Evolutionary conservation across 2,113 vertebrate species (phyloP).

Genomic region (Cyprinodon tularosa): DNA sequence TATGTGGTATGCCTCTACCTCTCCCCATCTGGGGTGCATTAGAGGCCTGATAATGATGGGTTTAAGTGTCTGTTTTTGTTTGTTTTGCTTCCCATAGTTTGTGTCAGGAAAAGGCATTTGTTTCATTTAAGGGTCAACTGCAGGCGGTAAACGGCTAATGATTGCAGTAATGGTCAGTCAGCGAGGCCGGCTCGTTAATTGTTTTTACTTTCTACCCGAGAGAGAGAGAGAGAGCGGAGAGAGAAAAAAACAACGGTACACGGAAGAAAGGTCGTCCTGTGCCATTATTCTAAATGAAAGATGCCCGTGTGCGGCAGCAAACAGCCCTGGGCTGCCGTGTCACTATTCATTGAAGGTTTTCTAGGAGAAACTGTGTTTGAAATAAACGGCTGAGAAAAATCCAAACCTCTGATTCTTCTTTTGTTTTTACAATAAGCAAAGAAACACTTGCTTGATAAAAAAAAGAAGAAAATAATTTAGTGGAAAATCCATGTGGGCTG

Average conservation of each 20-base stretch:
- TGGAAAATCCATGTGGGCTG: neutral
- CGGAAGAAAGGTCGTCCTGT: neutral
- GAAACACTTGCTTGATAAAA: neutral
- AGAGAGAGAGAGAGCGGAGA: constrained; percentile 17
- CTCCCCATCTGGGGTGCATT: constrained; percentile 91
- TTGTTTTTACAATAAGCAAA: neutral
- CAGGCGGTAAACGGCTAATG: constrained; percentile 61
- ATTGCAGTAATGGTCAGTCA: constrained; percentile 62
- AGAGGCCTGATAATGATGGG: constrained; percentile 82
- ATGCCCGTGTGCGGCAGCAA: neutral
- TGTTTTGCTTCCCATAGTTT: constrained; percentile 85
- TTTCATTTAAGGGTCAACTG: constrained; percentile 81
- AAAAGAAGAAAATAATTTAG: neutral
- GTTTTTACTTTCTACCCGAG: constrained; percentile 61
- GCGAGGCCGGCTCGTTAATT: constrained; percentile 17
- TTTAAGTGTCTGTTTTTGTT: constrained; percentile 84
- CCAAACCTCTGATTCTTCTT: neutral
- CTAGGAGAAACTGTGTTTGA: neutral
- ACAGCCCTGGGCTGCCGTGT: neutral
- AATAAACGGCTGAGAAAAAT: neutral
- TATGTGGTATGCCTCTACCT: constrained; percentile 85
- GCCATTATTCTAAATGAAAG: constrained; percentile 15
- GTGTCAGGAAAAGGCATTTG: constrained; percentile 83
- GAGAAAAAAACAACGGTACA: constrained; percentile 1
- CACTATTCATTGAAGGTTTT: neutral